Evolutionary conservation across 2,797 vertebrate species (phyloP), one percentile per base, ranked within the genome.

Genomic region (Enteromius treurensis): DNA sequence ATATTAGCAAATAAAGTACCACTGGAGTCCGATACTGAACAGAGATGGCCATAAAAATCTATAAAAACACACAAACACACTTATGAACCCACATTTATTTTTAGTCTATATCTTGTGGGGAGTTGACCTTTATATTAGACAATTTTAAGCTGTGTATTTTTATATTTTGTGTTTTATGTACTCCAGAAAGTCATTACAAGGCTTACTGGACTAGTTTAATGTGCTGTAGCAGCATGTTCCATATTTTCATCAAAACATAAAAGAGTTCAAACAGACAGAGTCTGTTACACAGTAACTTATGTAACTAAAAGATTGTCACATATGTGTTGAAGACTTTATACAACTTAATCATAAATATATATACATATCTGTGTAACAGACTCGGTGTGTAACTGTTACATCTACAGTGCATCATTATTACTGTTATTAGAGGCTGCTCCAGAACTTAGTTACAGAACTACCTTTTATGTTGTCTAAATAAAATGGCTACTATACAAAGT

Each of bases 71-170:
- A 47, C 3, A 29, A 34, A 34, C 21, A 51, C 26, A 74, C 32
- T 23, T 74, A 58, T 75, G 51, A n/a, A n/a, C 49, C 13, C 73
- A 58, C 51, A 58, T 76, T 76, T 75, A 21, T 55, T 23, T 75
- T 55, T 51, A 74, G 17, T 55, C 11, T 37, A 37, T 14, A 55
- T 58, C 73, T 23, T 7, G 2, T 76, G 51, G 73, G 51, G 34
- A 58, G 7, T 17, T 40, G 73, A 34, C 32, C 73, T 23, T 55
- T 58, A 55, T 40, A 58, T 14, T 32, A 37, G 29, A 74, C 19
- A 17, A 37, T n/a, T 53, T n/a, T n/a, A n/a, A 8, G 49, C 9
- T 37, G 73, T 23, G 37, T 55, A n/a, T 58, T 40, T 58, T 55
- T 23, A 37, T n/a, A 53, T 55, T 9, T 51, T n/a, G 0, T 32